phyloP scores from a whole-genome alignment of 2,888 invertebrate genomes.

The Ormyrus thymus region DNA sequence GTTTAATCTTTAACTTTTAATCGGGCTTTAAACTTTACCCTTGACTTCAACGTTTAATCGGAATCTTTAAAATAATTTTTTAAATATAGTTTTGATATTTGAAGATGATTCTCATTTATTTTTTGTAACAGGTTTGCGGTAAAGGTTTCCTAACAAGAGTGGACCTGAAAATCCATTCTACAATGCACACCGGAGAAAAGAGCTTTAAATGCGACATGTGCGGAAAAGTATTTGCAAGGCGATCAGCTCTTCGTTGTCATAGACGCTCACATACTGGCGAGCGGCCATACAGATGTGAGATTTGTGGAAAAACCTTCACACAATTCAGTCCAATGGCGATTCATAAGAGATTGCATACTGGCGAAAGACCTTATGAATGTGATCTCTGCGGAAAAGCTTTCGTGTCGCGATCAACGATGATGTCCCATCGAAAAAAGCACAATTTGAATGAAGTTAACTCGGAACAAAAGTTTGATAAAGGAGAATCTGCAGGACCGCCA shows the following conservation, averaged over 20 bases:
- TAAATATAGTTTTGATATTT: not conserved
- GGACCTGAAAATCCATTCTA: conserved; percentile 79
- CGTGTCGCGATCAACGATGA: conserved; percentile 79
- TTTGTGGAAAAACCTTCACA: conserved; percentile 80
- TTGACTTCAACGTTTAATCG: too few relatives aligned
- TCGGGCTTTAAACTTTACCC: too few relatives aligned
- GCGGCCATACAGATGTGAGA: conserved; percentile 78
- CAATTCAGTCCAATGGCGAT: conserved; percentile 82
- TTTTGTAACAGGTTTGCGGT: conserved; percentile 73
- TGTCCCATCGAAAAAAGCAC: conserved; percentile 79
- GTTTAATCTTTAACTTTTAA: too few relatives aligned
- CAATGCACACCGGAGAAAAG: conserved; percentile 80
- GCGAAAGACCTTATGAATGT: conserved; percentile 79
- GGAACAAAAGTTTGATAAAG: not conserved
- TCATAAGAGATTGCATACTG: conserved; percentile 79
- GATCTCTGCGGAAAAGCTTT: conserved; percentile 78
- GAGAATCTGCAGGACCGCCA: not conserved
- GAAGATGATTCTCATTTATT: not conserved
- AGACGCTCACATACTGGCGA: conserved; percentile 79
- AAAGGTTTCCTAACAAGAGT: conserved; percentile 79
- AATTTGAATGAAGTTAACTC: conserved; percentile 49
- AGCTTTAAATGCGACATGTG: conserved; percentile 80
- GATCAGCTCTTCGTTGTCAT: conserved; percentile 79
- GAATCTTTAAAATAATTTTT: not conserved
- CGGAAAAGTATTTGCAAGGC: conserved; percentile 79